Percentiles rank a stretch among this genome's conserved stretches.
Conservation (phyloP, 2,888 invertebrate genomes). For the Agapostemon virescens region DNA sequence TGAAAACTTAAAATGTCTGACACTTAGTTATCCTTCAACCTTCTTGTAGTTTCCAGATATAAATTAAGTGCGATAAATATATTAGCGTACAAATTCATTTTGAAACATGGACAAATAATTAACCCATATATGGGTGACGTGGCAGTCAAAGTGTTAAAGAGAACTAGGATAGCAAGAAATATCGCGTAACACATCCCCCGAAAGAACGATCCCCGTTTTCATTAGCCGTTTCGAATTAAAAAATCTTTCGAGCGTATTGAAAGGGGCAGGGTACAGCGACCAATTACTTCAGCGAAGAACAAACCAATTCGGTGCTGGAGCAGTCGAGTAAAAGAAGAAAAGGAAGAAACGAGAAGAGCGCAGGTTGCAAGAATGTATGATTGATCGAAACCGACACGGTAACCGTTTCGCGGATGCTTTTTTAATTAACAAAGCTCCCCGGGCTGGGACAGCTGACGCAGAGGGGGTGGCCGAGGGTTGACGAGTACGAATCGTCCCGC, state of each 20-base stretch:
- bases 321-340: background rate
- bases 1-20: no score
- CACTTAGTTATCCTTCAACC: no score
- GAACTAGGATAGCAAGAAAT: no score
- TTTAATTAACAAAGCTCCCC: slow-evolving; percentile 41
- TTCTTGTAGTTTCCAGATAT: no score
- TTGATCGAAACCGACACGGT: slow-evolving; percentile 26
- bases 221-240: background rate
- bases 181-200: no score
- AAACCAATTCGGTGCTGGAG: background rate
- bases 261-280: background rate
- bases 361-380: slow-evolving; percentile 33
- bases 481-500: slow-evolving; percentile 45
- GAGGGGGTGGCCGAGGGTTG: slow-evolving; percentile 35
- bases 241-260: background rate
- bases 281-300: background rate
- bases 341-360: background rate
- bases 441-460: background rate
- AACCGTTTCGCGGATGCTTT: slow-evolving; percentile 23
- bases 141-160: no score
- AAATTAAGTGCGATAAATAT: no score
- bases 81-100: no score
- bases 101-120: no score
- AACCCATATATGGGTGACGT: no score
- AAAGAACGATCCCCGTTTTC: background rate